These are phyloP conservation scores for Pollicipes pollicipes DNA, from an alignment of 1,140 invertebrate species.

Conservation along the genomic window DNA sequence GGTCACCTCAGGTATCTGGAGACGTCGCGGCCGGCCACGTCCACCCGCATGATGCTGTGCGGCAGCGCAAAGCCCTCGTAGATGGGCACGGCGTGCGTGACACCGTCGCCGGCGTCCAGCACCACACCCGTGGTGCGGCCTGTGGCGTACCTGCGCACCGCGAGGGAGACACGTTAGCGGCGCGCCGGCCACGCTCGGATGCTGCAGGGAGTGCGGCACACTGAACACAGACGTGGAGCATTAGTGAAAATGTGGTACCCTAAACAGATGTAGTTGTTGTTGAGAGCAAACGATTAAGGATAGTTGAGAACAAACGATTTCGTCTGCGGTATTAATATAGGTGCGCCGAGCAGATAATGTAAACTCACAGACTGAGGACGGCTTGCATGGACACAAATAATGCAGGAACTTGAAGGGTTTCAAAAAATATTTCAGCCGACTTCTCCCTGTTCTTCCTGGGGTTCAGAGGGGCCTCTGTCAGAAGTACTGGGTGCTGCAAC, in stretches of 20 bases:
- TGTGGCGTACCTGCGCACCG: constrained; percentile 80
- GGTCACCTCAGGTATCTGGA: constrained; percentile 64
- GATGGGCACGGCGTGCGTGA: constrained; percentile 97
- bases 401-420: constrained; percentile 96
- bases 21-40: constrained; percentile 94
- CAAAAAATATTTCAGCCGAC: constrained; percentile 97
- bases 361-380: constrained; percentile 87
- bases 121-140: constrained; percentile 96
- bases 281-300: no score
- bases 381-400: constrained; percentile 98
- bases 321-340: no score
- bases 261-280: no score
- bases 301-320: no score
- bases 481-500: constrained; percentile 71
- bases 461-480: constrained; percentile 97
- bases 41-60: constrained; percentile 93
- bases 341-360: no score
- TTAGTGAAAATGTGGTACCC: no score
- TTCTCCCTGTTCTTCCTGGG: constrained; percentile 90
- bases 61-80: constrained; percentile 99
- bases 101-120: constrained; percentile 92
- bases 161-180: no score
- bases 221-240: no score
- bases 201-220: no score
- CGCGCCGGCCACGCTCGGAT: no score